Conservation (phyloP, 2,113 vertebrate genomes). For the Rhinolophus ferrumequinum region DNA sequence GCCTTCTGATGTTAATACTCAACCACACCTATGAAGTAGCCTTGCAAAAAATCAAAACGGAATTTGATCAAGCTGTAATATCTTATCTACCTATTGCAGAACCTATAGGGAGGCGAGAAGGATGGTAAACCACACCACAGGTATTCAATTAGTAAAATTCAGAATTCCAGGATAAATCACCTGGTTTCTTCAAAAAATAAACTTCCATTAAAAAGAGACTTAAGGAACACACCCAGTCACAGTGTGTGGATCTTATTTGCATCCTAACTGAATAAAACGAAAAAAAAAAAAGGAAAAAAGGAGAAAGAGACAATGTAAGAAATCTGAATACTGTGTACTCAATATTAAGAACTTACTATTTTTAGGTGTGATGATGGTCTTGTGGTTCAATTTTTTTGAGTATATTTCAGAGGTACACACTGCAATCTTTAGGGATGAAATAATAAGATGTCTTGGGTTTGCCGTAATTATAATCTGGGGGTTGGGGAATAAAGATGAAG, state of each 20-base stretch:
- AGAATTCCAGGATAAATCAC: neutral
- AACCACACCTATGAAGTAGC: neutral
- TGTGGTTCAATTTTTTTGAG: neutral
- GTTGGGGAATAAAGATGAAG: accelerated
- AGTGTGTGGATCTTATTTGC: neutral
- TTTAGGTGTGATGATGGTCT: neutral
- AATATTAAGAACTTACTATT: neutral
- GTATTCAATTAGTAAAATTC: neutral
- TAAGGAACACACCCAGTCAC: neutral
- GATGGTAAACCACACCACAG: neutral
- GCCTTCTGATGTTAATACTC: neutral
- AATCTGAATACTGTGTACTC: neutral
- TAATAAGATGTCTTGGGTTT: neutral
- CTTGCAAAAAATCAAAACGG: neutral
- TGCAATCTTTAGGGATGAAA: neutral
- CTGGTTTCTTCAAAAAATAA: constrained; percentile 1
- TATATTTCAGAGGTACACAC: neutral
- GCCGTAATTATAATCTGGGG: neutral
- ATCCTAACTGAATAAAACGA: neutral
- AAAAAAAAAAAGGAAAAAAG: neutral
- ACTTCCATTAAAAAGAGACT: neutral
- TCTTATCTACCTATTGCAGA: constrained; percentile 5
- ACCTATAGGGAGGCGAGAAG: neutral
- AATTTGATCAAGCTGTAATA: neutral
- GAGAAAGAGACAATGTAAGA: neutral